Percentiles rank a stretch among this genome's conserved stretches.
Conservation (phyloP, 2,797 vertebrate genomes). For the Sebastes aleutianus region DNA sequence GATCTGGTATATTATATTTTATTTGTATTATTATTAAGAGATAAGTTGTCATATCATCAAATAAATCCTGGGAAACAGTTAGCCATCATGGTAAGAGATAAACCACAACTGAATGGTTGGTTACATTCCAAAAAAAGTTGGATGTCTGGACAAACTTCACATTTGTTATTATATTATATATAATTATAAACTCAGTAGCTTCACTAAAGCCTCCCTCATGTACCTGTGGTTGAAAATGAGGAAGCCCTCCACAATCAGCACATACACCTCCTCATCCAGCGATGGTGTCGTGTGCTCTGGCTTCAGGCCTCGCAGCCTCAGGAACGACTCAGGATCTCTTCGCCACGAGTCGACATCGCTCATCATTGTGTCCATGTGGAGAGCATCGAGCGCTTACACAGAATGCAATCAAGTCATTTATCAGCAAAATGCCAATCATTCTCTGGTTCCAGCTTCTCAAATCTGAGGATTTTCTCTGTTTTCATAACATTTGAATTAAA, state of each 20-base stretch:
- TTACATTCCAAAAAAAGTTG: too few relatives aligned
- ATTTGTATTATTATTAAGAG: background rate
- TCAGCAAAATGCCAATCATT: background rate
- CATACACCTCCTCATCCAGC: constrained; percentile 55
- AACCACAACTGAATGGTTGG: too few relatives aligned
- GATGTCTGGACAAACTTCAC: too few relatives aligned
- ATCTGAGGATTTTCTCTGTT: background rate
- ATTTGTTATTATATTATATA: too few relatives aligned
- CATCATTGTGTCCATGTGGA: constrained; percentile 94
- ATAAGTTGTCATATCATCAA: background rate
- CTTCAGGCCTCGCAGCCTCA: constrained; percentile 31
- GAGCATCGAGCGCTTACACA: constrained; percentile 86
- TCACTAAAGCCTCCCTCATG: background rate
- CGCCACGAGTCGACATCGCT: constrained; percentile 78
- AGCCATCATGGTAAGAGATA: too few relatives aligned
- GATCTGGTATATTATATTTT: too few relatives aligned
- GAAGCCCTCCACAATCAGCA: constrained; percentile 95
- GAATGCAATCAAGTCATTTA: background rate
- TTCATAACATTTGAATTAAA: background rate
- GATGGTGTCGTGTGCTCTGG: background rate
- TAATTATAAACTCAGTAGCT: background rate
- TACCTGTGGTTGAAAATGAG: constrained; percentile 94
- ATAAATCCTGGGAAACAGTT: too few relatives aligned
- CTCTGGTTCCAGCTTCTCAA: background rate
- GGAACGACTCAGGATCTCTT: constrained; percentile 66